phyloP scores from a whole-genome alignment of 2,888 invertebrate genomes.

The Gerosis bhagava region DNA sequence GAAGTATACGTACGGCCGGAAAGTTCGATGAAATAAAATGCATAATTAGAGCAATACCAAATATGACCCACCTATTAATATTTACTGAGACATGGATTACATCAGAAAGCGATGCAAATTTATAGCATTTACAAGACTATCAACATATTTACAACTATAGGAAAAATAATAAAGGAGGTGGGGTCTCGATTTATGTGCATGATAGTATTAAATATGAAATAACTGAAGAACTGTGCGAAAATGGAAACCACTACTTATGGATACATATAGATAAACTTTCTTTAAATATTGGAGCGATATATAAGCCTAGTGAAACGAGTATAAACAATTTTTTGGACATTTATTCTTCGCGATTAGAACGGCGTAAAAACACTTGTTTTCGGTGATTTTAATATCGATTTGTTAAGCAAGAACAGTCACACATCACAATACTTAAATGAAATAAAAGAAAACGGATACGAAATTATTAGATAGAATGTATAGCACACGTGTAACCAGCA shows the following conservation, averaged over 20 bases:
- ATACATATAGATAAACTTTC: constrained; percentile 28
- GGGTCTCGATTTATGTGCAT: constrained; percentile 38
- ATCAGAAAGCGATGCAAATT: constrained; percentile 29
- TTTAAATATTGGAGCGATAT: constrained; percentile 28
- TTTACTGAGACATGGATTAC: constrained; percentile 36
- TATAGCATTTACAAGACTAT: constrained; percentile 21
- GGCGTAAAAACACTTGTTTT: constrained; percentile 24
- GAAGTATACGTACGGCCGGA: no score
- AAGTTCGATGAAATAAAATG: constrained; percentile 32
- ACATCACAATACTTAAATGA: constrained; percentile 8
- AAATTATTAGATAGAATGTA: constrained; percentile 20
- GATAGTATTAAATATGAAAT: constrained; percentile 32
- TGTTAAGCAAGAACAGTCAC: constrained; percentile 6
- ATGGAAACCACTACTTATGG: constrained; percentile 38
- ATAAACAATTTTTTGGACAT: constrained; percentile 23
- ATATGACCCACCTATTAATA: constrained; percentile 26
- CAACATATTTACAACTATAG: constrained; percentile 34
- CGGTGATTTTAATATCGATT: constrained; percentile 29
- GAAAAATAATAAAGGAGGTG: constrained; percentile 33
- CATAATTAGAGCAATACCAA: constrained; percentile 25
- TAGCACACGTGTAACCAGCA: constrained; percentile 26
- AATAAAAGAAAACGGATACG: constrained; percentile 19
- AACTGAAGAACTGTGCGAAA: constrained; percentile 26
- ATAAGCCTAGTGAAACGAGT: constrained; percentile 26
- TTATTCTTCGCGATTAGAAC: constrained; percentile 23